phyloP scores from a whole-genome alignment of 1,140 invertebrate genomes.

The Drusus annulatus region DNA sequence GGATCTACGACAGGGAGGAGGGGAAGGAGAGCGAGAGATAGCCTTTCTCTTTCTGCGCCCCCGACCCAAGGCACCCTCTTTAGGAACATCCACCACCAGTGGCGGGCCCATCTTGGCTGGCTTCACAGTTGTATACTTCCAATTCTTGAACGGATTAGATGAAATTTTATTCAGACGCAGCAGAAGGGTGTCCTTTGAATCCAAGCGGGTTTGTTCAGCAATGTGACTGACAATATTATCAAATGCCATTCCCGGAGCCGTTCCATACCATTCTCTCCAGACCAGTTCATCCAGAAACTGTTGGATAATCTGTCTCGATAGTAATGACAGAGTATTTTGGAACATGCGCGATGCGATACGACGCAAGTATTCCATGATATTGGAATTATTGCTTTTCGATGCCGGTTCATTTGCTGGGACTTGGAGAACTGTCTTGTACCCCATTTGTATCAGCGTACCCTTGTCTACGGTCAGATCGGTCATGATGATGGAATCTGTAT shows the following conservation, averaged over 20 bases:
- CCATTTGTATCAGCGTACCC: constrained; percentile 80
- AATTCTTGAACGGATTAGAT: constrained; percentile 85
- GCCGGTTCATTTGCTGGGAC: constrained; percentile 75
- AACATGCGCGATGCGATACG: constrained; percentile 92
- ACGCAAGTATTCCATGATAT: constrained; percentile 90
- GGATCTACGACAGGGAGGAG: constrained; percentile 39
- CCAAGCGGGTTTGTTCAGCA: constrained; percentile 80
- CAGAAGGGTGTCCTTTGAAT: constrained; percentile 69
- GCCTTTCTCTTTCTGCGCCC: constrained; percentile 58
- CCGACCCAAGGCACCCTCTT: constrained; percentile 60
- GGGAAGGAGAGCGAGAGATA: constrained; percentile 54
- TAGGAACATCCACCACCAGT: constrained; percentile 58
- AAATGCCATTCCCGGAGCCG: constrained; percentile 82
- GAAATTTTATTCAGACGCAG: constrained; percentile 78
- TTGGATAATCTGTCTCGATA: constrained; percentile 89
- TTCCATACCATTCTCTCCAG: constrained; percentile 83
- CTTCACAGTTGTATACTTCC: constrained; percentile 74
- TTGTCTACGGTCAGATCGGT: constrained; percentile 90
- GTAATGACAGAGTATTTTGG: constrained; percentile 87
- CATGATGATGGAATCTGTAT: constrained; percentile 82
- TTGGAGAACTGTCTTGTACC: constrained; percentile 83
- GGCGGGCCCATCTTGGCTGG: constrained; percentile 57
- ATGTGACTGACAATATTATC: constrained; percentile 86
- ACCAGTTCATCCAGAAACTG: constrained; percentile 91
- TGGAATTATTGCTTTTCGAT: constrained; percentile 77